Evolutionary conservation across 2,888 invertebrate genomes (phyloP).

Genomic region (Gortyna flavago): DNA sequence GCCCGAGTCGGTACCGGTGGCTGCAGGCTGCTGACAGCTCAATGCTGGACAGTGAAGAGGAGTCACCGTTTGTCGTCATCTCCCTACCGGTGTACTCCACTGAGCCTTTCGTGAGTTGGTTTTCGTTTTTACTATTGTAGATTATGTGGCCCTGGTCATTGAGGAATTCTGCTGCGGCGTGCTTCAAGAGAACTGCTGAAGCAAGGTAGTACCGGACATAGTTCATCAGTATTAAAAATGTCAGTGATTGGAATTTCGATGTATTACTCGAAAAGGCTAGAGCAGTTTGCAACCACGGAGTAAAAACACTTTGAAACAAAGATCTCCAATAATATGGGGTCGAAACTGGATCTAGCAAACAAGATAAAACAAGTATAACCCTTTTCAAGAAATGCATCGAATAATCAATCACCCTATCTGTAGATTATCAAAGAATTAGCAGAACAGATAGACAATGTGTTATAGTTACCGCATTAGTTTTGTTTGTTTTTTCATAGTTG

Average conservation of each 20-base stretch:
- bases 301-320: not conserved
- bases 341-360: not conserved
- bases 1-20: slow-evolving; percentile 86
- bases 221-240: not conserved
- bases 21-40: slow-evolving; percentile 82
- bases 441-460: not conserved
- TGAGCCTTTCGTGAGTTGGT: slow-evolving; percentile 81
- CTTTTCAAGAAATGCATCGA: not conserved
- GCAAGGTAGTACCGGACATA: slow-evolving; percentile 3
- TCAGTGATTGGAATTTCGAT: not conserved
- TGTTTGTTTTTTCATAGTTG: not conserved
- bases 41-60: slow-evolving; percentile 92
- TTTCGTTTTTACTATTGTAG: not conserved
- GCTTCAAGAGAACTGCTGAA: not conserved
- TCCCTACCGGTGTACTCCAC: slow-evolving; percentile 91
- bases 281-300: not conserved
- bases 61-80: slow-evolving; percentile 91
- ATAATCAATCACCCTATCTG: not conserved
- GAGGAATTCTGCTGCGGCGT: not conserved
- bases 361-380: not conserved
- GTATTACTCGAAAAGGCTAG: not conserved
- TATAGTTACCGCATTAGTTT: not conserved
- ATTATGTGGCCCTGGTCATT: not conserved
- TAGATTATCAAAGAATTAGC: not conserved
- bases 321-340: not conserved